Evolutionary conservation across 2,113 vertebrate species (phyloP), one percentile per base, ranked within the genome.

Genomic region (Plectropomus leopardus): DNA sequence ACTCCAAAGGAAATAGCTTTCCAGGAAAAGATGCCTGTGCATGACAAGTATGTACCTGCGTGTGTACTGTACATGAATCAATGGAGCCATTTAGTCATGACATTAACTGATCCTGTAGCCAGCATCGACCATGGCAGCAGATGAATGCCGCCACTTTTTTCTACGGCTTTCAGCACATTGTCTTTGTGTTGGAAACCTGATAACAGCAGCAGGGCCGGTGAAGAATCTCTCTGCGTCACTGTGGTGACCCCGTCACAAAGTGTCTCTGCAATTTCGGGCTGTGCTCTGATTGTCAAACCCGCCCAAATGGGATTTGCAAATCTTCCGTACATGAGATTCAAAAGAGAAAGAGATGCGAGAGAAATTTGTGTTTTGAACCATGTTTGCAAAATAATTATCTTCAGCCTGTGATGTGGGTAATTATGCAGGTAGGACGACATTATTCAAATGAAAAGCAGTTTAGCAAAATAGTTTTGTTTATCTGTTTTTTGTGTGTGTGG

Each of bases 351-450:
- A 42, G 74, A 76, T 55, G 67, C 44, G 71, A 64, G 58, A 68
- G 23, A 78, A 83, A 75, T 87, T 44, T 84, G 50, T 76, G 60
- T 80, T 87, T 67, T 80, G 60, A 83, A 88, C 72, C 42, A 32
- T 86, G 65, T 89, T 86, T 79, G 70, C 70, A 78, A 89, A 84
- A 50, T 71, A 83, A 89, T 89, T 87, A 82, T 74, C 36, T 63
- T 51, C 65, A 44, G 50, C 21, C 73, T 83, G 68, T 85, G 81
- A 86, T 86, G 86, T 81, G 74, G 60, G 73, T 86, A 86, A 92
- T 88, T 87, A 82, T 85, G 66, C 72, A 86, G 82, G 80, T 82
- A 59, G 65, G 66, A 48, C 59, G 75, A 78, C 67, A 85, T 83
- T 84, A 83, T 88, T 89, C 61, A 86, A 86, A 85, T 80, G 67